These are phyloP conservation scores for Thamnophis sirtalis DNA, from an alignment of 2,113 vertebrate genomes.

Conservation along the genomic window DNA sequence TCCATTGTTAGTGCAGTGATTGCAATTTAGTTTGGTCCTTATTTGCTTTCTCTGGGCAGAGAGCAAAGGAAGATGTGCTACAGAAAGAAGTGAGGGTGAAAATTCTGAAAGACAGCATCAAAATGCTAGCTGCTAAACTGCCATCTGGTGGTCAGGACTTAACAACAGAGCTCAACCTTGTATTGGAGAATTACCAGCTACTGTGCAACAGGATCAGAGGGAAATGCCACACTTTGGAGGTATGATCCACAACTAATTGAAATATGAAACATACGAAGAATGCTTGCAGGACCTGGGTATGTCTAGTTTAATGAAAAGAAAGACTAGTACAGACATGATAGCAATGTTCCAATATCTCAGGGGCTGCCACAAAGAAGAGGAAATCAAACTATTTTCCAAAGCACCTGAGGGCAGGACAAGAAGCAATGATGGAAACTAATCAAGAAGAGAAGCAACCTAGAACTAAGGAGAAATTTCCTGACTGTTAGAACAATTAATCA, in stretches of 20 bases:
- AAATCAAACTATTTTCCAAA: no score
- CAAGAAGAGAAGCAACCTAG: no score
- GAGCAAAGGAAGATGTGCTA: slow-evolving; percentile 94
- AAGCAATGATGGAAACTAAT: no score
- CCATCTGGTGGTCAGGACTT: slow-evolving; percentile 81
- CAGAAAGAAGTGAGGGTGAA: slow-evolving; percentile 98
- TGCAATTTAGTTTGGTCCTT: background rate
- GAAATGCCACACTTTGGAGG: slow-evolving; percentile 95
- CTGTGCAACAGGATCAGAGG: slow-evolving; percentile 93
- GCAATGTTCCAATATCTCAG: no score
- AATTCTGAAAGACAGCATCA: slow-evolving; percentile 96
- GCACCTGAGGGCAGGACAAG: no score
- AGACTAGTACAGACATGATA: no score
- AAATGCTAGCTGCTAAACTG: slow-evolving; percentile 76
- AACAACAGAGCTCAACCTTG: slow-evolving; percentile 75
- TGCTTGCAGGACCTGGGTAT: no score
- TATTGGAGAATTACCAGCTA: slow-evolving; percentile 90
- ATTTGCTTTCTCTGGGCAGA: slow-evolving; percentile 64
- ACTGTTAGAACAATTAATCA: no score
- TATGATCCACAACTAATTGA: slow-evolving; percentile 45
- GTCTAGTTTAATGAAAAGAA: no score
- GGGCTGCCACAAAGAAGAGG: no score
- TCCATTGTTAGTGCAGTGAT: background rate
- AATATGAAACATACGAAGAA: no score
- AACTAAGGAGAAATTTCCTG: no score